Evolutionary conservation across 1,140 invertebrate species (phyloP), one percentile per base, ranked within the genome.

Genomic region (Berghia stephanieae): DNA sequence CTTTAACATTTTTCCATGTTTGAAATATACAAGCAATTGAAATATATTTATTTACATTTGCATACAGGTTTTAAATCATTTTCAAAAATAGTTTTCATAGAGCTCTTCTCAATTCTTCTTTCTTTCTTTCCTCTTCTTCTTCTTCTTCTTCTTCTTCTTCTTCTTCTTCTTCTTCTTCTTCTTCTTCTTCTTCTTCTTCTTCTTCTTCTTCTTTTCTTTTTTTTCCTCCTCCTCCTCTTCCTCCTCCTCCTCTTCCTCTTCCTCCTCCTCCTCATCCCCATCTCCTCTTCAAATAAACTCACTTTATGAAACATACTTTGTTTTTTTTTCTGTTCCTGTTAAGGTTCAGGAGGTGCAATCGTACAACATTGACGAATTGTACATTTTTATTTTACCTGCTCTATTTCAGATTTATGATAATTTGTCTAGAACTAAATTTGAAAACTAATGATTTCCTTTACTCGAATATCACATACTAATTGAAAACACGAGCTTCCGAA

Each of bases 291-390:
- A n/a, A n/a, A n/a, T n/a, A n/a, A n/a, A n/a, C n/a, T n/a, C n/a
- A n/a, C n/a, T n/a, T n/a, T n/a, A n/a, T n/a, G n/a, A n/a, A n/a
- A n/a, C n/a, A n/a, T n/a, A n/a, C n/a, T n/a, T n/a, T n/a, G n/a
- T n/a, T n/a, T n/a, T n/a, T 16, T 34, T 24, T 18, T n/a, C n/a
- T n/a, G n/a, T n/a, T n/a, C n/a, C n/a, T n/a, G n/a, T n/a, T n/a
- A n/a, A n/a, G n/a, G n/a, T 70, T 57, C 31, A 8, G 40, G 63
- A n/a, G 43, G 24, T 18, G 3, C 74, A 16, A 76, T 60, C n/a
- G 46, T 60, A 68, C 63, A 76, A 43, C 46, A 44, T 3, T 16
- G 63, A 16, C 57, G 8, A 8, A 60, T 27, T 27, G 8, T 27
- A 27, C 31, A 6, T 16, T 27, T 27, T 60, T 6, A 49, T 49